These are phyloP conservation scores for Caenorhabditis zanzibari DNA, from an alignment of 2,888 invertebrate species.

Conservation along the genomic window DNA sequence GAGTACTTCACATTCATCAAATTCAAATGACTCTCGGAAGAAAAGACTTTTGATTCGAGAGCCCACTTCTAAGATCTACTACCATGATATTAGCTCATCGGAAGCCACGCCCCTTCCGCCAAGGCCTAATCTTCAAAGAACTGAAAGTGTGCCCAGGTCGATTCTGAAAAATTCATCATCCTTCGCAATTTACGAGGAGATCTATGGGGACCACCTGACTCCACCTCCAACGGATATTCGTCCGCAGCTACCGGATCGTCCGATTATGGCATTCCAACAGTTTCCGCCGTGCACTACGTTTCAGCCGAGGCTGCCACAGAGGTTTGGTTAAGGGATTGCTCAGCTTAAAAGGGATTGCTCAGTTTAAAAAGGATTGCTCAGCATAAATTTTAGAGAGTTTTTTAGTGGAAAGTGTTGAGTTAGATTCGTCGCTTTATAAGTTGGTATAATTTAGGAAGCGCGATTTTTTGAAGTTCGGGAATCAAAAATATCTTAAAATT, in stretches of 20 bases:
- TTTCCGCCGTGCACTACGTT: slow-evolving; percentile 69
- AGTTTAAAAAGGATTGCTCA: too few relatives aligned
- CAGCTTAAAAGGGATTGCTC: too few relatives aligned
- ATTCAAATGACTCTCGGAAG: neutral
- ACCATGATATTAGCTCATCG: slow-evolving; percentile 45
- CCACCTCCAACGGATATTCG: slow-evolving; percentile 69
- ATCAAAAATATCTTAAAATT: too few relatives aligned
- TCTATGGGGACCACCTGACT: slow-evolving; percentile 70
- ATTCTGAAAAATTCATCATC: slow-evolving; percentile 68
- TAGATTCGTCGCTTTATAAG: too few relatives aligned
- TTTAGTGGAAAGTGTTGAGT: too few relatives aligned
- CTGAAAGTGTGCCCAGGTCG: slow-evolving; percentile 60
- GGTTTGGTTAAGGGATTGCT: slow-evolving; percentile 20
- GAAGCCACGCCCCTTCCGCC: slow-evolving; percentile 49
- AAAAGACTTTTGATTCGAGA: slow-evolving; percentile 58
- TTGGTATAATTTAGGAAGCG: too few relatives aligned
- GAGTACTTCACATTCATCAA: slow-evolving; percentile 39
- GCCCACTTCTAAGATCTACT: slow-evolving; percentile 62
- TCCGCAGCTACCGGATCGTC: slow-evolving; percentile 57
- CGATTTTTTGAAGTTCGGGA: too few relatives aligned
- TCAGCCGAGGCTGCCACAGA: slow-evolving; percentile 57
- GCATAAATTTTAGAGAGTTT: too few relatives aligned
- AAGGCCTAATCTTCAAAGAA: slow-evolving; percentile 20
- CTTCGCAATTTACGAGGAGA: slow-evolving; percentile 73
- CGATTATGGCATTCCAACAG: slow-evolving; percentile 61